phyloP scores from a whole-genome alignment of 2,797 vertebrate species.

The Silurus aristotelis region DNA sequence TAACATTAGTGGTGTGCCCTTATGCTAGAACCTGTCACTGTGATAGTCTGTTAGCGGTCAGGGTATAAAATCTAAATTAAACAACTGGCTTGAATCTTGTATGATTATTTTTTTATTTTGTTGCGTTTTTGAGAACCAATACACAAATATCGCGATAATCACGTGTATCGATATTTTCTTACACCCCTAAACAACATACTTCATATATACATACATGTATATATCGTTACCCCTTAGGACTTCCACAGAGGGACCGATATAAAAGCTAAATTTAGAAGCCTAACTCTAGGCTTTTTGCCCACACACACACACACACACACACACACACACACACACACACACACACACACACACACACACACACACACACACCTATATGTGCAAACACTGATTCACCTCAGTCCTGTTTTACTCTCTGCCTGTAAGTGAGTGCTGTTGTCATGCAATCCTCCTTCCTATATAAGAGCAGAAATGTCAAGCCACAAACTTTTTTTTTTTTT shows the following conservation, averaged over 20 bases:
- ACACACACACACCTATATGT: neutral
- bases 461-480: constrained; percentile 28
- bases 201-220: too few relatives aligned
- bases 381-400: neutral
- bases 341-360: neutral
- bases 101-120: too few relatives aligned
- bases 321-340: constrained; percentile 4
- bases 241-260: neutral
- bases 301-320: neutral
- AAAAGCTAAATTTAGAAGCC: neutral
- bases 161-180: too few relatives aligned
- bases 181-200: too few relatives aligned
- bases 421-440: constrained; percentile 19
- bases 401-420: neutral
- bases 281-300: neutral
- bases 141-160: too few relatives aligned
- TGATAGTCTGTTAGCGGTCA: too few relatives aligned
- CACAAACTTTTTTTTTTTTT: constrained; percentile 3
- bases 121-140: too few relatives aligned
- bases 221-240: neutral
- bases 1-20: too few relatives aligned
- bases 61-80: too few relatives aligned
- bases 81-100: too few relatives aligned
- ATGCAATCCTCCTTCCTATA: constrained; percentile 6
- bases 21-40: too few relatives aligned